These are phyloP conservation scores for Pseudochirops cupreus DNA, from an alignment of 2,797 vertebrate genomes.

Conservation along the genomic window DNA sequence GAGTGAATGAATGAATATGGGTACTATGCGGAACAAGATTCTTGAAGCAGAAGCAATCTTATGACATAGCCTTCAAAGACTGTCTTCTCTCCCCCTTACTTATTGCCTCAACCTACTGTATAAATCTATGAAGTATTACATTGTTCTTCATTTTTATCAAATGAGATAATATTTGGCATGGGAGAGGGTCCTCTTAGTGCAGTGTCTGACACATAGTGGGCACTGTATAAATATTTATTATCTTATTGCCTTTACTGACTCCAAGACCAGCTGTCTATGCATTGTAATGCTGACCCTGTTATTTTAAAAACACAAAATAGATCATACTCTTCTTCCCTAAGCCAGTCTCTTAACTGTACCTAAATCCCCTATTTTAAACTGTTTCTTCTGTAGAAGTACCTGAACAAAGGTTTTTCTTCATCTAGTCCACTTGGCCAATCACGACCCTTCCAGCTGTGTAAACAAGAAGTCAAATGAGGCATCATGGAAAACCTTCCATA, in stretches of 20 bases:
- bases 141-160: not conserved
- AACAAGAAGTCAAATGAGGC: not conserved
- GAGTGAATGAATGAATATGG: not conserved
- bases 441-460: not conserved
- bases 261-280: not conserved
- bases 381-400: not conserved
- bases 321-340: not conserved
- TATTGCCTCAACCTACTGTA: not conserved
- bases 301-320: slow-evolving; percentile 3
- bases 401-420: not conserved
- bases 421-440: not conserved
- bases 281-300: not conserved
- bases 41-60: not conserved
- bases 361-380: not conserved
- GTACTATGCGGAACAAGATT: not conserved
- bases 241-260: not conserved
- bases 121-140: not conserved
- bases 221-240: not conserved
- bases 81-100: not conserved
- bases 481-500: not conserved
- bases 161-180: not conserved
- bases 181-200: not conserved
- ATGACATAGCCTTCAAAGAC: not conserved
- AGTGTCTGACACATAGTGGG: not conserved
- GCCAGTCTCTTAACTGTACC: not conserved